Evolutionary conservation across 2,113 vertebrate genomes (phyloP).

Genomic region (Rattus rattus): DNA sequence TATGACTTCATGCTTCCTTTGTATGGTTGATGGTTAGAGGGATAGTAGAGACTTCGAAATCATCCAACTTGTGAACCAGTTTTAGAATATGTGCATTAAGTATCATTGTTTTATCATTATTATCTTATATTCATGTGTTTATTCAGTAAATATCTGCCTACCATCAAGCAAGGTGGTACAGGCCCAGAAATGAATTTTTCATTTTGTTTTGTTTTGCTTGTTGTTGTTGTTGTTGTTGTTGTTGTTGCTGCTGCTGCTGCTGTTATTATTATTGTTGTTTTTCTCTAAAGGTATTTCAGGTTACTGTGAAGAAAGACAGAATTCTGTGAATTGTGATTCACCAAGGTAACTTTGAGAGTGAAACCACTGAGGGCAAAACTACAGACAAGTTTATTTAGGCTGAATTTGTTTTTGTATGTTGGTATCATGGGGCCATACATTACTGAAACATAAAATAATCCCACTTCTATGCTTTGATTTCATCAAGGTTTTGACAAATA

Average conservation of each 20-base stretch:
- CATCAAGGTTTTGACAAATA: background rate
- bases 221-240: too few relatives aligned
- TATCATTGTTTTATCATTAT: background rate
- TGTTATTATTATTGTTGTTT: background rate
- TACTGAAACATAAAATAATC: too few relatives aligned
- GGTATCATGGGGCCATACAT: fast-evolving
- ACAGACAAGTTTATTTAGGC: background rate
- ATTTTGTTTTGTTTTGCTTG: background rate
- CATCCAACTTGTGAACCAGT: background rate
- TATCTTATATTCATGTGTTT: background rate
- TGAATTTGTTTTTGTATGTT: background rate
- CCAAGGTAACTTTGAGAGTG: background rate
- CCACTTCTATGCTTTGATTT: background rate
- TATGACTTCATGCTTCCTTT: background rate
- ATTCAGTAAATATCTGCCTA: background rate
- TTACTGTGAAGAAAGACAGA: background rate
- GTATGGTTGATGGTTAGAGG: background rate
- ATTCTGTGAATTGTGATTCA: background rate
- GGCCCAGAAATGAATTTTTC: background rate
- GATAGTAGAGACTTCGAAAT: background rate
- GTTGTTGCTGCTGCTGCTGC: too few relatives aligned
- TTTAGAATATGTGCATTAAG: background rate
- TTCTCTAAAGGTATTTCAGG: background rate
- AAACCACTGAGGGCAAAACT: background rate
- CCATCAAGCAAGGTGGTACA: too few relatives aligned